These are phyloP conservation scores for Muscicapa adusta DNA, from an alignment of 2,113 vertebrate genomes.

Conservation along the genomic window DNA sequence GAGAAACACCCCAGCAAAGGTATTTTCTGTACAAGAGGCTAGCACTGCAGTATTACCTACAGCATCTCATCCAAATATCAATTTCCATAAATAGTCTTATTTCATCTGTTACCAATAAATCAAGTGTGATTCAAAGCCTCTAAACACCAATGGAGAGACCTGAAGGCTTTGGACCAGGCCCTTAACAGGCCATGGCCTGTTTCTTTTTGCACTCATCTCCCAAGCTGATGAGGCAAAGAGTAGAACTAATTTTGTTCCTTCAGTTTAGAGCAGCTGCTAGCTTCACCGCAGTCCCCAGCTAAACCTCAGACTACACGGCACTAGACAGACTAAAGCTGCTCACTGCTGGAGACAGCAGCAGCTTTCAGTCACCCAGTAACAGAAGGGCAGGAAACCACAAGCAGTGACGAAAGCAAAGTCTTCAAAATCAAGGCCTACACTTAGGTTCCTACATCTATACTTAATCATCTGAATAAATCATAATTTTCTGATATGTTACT, in stretches of 20 bases:
- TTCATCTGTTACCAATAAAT: background rate
- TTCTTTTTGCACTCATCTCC: background rate
- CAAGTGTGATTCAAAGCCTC: background rate
- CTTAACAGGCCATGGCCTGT: background rate
- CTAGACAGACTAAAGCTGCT: background rate
- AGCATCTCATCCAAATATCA: background rate
- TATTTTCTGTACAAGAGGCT: background rate
- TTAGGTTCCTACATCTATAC: background rate
- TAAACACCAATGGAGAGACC: background rate
- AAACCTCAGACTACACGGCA: background rate
- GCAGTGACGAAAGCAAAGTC: accelerated
- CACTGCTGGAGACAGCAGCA: background rate
- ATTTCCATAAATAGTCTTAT: background rate
- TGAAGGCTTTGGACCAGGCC: background rate
- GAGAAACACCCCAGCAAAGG: background rate
- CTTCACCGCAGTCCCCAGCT: background rate
- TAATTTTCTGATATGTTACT: background rate
- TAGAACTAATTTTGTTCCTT: background rate
- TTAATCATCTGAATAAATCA: background rate
- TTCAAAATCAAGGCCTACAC: background rate
- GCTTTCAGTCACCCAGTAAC: background rate
- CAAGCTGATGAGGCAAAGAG: background rate
- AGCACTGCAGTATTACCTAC: background rate
- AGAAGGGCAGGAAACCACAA: background rate
- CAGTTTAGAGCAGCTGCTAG: background rate